Conservation (phyloP, 2,113 vertebrate genomes). For the Tychaedon coryphoeus region DNA sequence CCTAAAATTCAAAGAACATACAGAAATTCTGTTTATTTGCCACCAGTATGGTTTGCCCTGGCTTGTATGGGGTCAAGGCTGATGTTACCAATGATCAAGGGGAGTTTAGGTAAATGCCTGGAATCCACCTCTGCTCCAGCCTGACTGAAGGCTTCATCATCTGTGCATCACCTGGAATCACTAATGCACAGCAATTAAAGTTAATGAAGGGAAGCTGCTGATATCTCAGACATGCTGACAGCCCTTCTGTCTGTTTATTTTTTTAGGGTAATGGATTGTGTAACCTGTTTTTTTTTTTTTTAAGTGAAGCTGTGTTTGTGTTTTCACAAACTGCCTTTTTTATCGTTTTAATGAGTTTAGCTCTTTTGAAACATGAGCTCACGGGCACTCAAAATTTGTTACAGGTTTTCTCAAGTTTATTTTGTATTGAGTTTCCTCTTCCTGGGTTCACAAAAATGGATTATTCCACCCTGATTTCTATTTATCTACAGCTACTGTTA, state of each 20-base stretch:
- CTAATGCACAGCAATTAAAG: slow-evolving; percentile 50
- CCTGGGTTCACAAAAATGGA: background rate
- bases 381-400: background rate
- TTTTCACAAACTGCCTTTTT: background rate
- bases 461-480: background rate
- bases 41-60: background rate
- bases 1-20: background rate
- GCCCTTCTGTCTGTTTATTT: slow-evolving; percentile 57
- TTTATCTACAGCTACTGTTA: background rate
- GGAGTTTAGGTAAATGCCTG: background rate
- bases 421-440: background rate
- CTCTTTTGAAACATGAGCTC: background rate
- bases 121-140: background rate
- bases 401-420: background rate
- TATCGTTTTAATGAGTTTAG: background rate
- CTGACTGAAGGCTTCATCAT: slow-evolving; percentile 30
- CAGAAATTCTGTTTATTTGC: background rate
- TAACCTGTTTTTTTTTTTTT: slow-evolving; percentile 24
- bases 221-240: slow-evolving; percentile 48
- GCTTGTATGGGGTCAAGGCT: background rate
- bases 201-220: slow-evolving; percentile 64
- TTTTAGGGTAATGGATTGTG: slow-evolving; percentile 50
- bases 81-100: background rate
- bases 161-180: slow-evolving; percentile 43
- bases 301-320: background rate